phyloP scores from a whole-genome alignment of 2,797 vertebrate species.

The Picus viridis region DNA sequence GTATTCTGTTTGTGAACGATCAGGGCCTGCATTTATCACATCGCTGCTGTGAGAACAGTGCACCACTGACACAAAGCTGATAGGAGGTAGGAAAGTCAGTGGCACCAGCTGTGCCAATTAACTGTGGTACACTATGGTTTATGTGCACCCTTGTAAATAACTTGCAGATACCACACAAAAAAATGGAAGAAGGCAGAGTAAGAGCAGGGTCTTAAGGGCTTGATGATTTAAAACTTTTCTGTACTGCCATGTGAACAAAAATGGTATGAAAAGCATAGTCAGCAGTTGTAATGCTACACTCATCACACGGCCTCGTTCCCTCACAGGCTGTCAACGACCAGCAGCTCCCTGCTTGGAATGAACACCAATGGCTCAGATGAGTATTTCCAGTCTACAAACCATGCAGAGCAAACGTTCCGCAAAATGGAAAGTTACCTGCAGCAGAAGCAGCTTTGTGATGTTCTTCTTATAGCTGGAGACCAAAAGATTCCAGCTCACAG shows the following conservation, averaged over 20 bases:
- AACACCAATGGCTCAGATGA: constrained; percentile 87
- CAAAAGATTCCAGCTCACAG: constrained; percentile 97
- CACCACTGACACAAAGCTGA: neutral
- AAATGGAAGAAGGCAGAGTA: neutral
- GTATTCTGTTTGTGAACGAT: neutral
- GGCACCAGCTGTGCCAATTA: neutral
- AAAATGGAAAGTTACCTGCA: constrained; percentile 97
- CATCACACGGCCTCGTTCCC: neutral
- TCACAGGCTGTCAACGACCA: constrained; percentile 83
- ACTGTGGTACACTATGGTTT: neutral
- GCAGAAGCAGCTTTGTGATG: constrained; percentile 96
- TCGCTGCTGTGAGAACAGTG: neutral
- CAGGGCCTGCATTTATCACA: accelerated
- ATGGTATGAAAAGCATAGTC: accelerated
- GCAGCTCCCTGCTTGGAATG: constrained; percentile 82
- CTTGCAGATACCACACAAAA: neutral
- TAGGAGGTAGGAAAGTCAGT: neutral
- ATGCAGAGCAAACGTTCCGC: constrained; percentile 93
- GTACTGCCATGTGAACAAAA: neutral
- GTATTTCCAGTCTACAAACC: constrained; percentile 90
- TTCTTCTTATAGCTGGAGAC: constrained; percentile 91
- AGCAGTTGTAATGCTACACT: accelerated
- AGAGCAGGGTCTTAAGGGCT: neutral
- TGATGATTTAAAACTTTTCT: neutral
- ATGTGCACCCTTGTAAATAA: accelerated